phyloP scores from a whole-genome alignment of 2,888 invertebrate genomes.

The Eupelmus urozonus region DNA sequence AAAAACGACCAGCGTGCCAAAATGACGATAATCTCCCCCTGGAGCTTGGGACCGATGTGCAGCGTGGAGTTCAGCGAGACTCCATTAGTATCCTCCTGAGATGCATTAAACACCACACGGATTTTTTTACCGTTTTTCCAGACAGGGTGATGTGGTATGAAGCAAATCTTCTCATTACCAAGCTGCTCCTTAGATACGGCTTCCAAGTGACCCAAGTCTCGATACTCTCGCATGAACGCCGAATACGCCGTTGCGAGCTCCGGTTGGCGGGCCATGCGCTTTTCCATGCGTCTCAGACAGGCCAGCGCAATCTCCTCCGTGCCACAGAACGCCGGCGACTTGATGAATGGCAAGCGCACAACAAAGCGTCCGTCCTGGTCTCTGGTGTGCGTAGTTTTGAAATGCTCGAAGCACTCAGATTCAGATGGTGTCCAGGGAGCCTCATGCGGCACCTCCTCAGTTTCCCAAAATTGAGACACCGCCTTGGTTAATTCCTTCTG shows the following conservation, averaged over 20 bases:
- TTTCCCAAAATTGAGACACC: constrained; percentile 1
- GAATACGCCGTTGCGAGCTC: neutral
- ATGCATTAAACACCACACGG: neutral
- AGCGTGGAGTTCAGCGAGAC: neutral
- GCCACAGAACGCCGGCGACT: neutral
- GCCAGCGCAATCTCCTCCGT: neutral
- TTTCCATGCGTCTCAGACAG: neutral
- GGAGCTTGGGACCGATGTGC: neutral
- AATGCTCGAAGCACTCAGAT: neutral
- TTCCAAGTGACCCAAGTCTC: neutral
- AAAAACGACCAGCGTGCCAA: neutral
- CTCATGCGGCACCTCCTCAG: neutral
- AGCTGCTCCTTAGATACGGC: neutral
- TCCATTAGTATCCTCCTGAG: neutral
- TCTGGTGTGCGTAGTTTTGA: neutral
- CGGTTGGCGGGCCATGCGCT: neutral
- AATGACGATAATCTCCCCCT: neutral
- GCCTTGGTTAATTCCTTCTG: neutral
- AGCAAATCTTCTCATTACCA: neutral
- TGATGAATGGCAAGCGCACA: neutral
- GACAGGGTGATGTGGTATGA: constrained; percentile 8
- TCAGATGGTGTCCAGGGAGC: neutral
- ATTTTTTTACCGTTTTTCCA: neutral
- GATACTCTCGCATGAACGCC: constrained; percentile 6
- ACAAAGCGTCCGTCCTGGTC: neutral